Conservation (phyloP, 2,888 invertebrate species). For the Stegophylla sp. region DNA sequence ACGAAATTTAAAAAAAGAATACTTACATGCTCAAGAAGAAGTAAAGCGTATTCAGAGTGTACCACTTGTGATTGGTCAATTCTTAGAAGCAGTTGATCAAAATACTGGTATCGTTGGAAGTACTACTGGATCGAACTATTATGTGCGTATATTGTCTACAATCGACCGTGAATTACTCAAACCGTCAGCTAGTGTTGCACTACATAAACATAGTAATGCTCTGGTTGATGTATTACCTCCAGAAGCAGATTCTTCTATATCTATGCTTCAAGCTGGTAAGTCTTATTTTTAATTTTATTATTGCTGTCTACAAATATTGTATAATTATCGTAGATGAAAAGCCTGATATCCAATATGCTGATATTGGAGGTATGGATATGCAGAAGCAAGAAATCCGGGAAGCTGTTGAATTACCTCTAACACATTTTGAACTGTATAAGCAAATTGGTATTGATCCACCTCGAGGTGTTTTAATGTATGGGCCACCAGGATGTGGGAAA, state of each 20-base stretch:
- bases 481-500: conserved; percentile 99
- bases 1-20: conserved; percentile 96
- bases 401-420: conserved; percentile 96
- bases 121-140: conserved; percentile 97
- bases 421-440: conserved; percentile 97
- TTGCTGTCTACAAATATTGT: background rate
- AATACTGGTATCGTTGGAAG: conserved; percentile 99
- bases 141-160: conserved; percentile 96
- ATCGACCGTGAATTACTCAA: conserved; percentile 96
- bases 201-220: conserved; percentile 99
- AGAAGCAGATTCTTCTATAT: conserved; percentile 98
- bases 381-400: conserved; percentile 99
- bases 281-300: background rate
- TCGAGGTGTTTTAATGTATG: conserved; percentile 96
- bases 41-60: conserved; percentile 99
- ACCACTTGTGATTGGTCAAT: conserved; percentile 98
- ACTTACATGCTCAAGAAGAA: conserved; percentile 96
- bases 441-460: conserved; percentile 99
- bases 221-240: conserved; percentile 98
- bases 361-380: conserved; percentile 99
- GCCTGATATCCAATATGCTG: conserved; percentile 95
- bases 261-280: conserved; percentile 91
- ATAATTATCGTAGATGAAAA: conserved; percentile 78
- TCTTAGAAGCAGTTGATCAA: conserved; percentile 98
- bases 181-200: conserved; percentile 96